These are phyloP conservation scores for Lagodon rhomboides DNA, from an alignment of 2,797 vertebrate species.

Conservation along the genomic window DNA sequence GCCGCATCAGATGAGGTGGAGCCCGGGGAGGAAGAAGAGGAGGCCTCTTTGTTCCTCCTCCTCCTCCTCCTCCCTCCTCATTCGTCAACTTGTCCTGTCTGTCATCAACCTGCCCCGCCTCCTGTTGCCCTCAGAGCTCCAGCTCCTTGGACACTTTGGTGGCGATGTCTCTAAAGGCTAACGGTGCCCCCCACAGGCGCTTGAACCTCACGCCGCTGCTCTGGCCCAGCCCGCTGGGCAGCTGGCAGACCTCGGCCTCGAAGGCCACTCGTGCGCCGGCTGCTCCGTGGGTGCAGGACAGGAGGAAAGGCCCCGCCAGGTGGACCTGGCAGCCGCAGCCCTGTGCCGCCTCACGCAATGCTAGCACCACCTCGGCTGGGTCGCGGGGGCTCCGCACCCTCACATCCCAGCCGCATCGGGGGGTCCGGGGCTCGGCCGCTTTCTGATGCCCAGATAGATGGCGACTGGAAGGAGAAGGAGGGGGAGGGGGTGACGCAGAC, in stretches of 20 bases:
- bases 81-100: conserved; percentile 28
- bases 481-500: neutral
- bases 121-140: conserved; percentile 87
- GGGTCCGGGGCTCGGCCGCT: conserved; percentile 94
- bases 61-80: conserved; percentile 52
- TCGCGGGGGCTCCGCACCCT: conserved; percentile 90
- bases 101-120: conserved; percentile 73
- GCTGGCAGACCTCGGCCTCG: conserved; percentile 93
- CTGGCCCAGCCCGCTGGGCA: conserved; percentile 87
- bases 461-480: conserved; percentile 84
- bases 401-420: conserved; percentile 95
- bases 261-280: conserved; percentile 90
- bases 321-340: conserved; percentile 90
- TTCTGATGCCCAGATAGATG: conserved; percentile 97
- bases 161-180: conserved; percentile 92
- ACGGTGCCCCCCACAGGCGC: conserved; percentile 90
- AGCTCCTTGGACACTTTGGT: conserved; percentile 93
- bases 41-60: conserved; percentile 29
- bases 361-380: conserved; percentile 90
- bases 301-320: conserved; percentile 91
- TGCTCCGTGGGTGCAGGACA: conserved; percentile 92
- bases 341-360: conserved; percentile 88
- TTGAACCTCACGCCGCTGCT: conserved; percentile 91
- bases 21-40: conserved; percentile 44
- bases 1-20: conserved; percentile 61